Base-by-base conservation (phyloP, 2,888 invertebrate genomes). In the Phragmatobia fuliginosa region DNA sequence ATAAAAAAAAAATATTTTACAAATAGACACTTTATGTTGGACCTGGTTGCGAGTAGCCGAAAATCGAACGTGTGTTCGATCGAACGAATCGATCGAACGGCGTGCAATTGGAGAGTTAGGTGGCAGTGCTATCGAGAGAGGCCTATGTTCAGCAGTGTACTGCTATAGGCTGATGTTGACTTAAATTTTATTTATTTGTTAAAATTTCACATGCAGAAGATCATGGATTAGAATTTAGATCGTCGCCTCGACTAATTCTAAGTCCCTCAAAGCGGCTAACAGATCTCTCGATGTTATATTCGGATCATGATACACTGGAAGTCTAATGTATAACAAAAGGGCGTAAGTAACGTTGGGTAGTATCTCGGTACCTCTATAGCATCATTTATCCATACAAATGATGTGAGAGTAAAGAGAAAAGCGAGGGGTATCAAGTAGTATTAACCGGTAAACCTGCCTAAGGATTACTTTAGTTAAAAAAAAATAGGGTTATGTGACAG, bases 371-470 rank as follows among this genome's bases (percentile, higher is more conserved):
- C 56, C 6, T 28, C 28, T 56, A 56, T 28, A 28, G 56, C 25
- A 25, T 52, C 52, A 52, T 52, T 52, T 52, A 52, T 25, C 52
- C 52, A 52, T 52, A 56, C 28, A 28, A 56, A 56, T 56, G 56
- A 56, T 7, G 28, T 7, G 28, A 56, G 28, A 56, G 56, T 16
- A 28, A 28, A 52, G 52, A 25, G 25, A 52, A 52, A 25, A 52
- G 25, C 52, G 0, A 52, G 14, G 52, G 52, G 25, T 52, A n/a
- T 52, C 25, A 52, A 25, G 11, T 52, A 25, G 25, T 14, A 52
- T 14, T 1, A 1, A 25, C 52, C 11, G 25, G 52, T 25, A 52
- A 25, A 52, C 52, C 5, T 11, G 28, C 28, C 11, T 28, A 5
- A 11, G 28, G 56, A 6, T 56, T 52, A 1, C 2, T 6, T 28